Conservation (phyloP, 2,888 invertebrate genomes). For the Hedychridium roseum region DNA sequence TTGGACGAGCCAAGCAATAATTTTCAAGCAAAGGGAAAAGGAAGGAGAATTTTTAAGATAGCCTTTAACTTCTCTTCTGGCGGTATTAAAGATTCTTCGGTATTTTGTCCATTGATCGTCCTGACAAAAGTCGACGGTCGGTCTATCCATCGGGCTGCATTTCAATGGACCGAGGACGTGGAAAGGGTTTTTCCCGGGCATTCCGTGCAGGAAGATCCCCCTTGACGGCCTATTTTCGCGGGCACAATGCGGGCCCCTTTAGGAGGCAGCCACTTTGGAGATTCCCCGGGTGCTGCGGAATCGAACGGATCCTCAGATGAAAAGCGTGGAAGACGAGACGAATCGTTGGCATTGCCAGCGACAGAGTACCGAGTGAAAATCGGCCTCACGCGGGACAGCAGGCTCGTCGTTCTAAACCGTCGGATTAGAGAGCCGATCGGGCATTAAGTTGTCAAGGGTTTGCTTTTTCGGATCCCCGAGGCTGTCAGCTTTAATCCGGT, state of each 20-base stretch:
- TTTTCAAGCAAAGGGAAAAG: no score
- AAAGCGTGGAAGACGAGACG: not conserved
- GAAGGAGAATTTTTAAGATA: no score
- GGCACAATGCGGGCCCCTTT: not conserved
- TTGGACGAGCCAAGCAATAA: no score
- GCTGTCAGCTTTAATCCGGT: constrained; percentile 55
- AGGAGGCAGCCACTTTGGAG: not conserved
- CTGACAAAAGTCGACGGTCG: no score
- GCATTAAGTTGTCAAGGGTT: constrained; percentile 60
- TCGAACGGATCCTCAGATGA: not conserved
- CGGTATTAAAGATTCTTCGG: no score
- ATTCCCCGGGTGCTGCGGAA: not conserved
- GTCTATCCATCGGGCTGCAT: no score
- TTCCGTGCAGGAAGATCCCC: no score
- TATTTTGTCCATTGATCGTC: no score
- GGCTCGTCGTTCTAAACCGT: constrained; percentile 55
- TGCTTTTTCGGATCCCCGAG: constrained; percentile 50
- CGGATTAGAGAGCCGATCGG: constrained; percentile 57
- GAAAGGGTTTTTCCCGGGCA: no score
- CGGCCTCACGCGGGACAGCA: constrained; percentile 17
- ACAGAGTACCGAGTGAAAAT: constrained; percentile 9
- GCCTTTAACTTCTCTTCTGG: no score
- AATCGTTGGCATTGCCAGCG: not conserved
- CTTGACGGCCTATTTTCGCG: not conserved
- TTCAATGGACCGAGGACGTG: no score